phyloP scores from a whole-genome alignment of 2,797 vertebrate genomes.

The Loriculus beryllinus region DNA sequence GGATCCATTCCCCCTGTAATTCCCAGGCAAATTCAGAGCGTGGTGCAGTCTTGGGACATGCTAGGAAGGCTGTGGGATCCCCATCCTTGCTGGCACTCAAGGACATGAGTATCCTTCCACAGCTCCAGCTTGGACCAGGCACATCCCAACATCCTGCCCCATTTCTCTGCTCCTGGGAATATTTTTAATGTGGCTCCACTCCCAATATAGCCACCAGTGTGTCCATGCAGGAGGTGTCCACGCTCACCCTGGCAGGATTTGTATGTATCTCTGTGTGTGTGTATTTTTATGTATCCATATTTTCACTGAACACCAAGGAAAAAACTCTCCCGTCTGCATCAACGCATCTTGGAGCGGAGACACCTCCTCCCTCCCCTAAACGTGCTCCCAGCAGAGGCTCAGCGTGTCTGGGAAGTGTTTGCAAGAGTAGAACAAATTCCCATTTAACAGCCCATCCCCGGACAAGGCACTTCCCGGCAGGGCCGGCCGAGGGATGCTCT shows the following conservation, averaged over 20 bases:
- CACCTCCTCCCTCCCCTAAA: neutral
- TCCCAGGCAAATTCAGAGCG: neutral
- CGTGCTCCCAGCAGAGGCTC: neutral
- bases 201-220: rapidly evolving
- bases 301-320: neutral
- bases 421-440: neutral
- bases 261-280: neutral
- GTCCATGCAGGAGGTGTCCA: neutral
- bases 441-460: neutral
- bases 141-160: rapidly evolving
- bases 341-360: neutral
- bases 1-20: rapidly evolving
- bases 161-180: neutral
- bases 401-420: neutral
- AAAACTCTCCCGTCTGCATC: neutral
- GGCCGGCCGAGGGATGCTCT: neutral
- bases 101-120: neutral
- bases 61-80: neutral
- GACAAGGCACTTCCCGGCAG: neutral
- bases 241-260: neutral
- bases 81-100: neutral
- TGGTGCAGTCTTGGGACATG: neutral
- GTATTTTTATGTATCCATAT: neutral
- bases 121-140: neutral
- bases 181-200: neutral